These are phyloP conservation scores for Fistularia tabacaria DNA, from an alignment of 2,797 vertebrate species.

Conservation along the genomic window DNA sequence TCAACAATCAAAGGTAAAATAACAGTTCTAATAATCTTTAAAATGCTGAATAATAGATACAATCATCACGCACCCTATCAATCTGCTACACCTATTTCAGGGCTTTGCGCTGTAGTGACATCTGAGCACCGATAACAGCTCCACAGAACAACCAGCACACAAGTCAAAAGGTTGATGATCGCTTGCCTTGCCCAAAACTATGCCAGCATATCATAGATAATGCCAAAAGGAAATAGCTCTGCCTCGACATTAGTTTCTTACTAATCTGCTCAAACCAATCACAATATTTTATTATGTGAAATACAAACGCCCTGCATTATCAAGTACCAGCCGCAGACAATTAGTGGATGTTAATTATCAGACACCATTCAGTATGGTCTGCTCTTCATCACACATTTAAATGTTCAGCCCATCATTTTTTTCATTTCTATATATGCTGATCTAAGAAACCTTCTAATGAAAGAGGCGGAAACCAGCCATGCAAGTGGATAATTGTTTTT, in stretches of 20 bases:
- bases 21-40: too few species aligned
- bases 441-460: conserved; percentile 12
- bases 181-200: conserved; percentile 26
- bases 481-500: conserved; percentile 16
- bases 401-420: background rate
- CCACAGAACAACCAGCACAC: too few species aligned
- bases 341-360: too few species aligned
- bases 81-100: too few species aligned
- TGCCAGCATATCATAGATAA: conserved; percentile 51
- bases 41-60: too few species aligned
- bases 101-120: too few species aligned
- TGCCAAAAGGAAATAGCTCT: conserved; percentile 14
- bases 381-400: conserved; percentile 14
- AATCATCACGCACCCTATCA: too few species aligned
- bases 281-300: conserved; percentile 15
- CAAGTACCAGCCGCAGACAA: conserved; percentile 16
- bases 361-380: too few species aligned
- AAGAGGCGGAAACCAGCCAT: background rate
- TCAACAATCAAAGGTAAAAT: too few species aligned
- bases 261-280: conserved; percentile 23
- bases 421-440: conserved; percentile 1
- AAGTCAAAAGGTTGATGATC: too few species aligned
- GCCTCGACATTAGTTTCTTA: background rate
- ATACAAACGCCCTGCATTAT: conserved; percentile 23
- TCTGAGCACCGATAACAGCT: too few species aligned